Evolutionary conservation across 1,140 invertebrate genomes (phyloP).

Genomic region (Homalodisca vitripennis): DNA sequence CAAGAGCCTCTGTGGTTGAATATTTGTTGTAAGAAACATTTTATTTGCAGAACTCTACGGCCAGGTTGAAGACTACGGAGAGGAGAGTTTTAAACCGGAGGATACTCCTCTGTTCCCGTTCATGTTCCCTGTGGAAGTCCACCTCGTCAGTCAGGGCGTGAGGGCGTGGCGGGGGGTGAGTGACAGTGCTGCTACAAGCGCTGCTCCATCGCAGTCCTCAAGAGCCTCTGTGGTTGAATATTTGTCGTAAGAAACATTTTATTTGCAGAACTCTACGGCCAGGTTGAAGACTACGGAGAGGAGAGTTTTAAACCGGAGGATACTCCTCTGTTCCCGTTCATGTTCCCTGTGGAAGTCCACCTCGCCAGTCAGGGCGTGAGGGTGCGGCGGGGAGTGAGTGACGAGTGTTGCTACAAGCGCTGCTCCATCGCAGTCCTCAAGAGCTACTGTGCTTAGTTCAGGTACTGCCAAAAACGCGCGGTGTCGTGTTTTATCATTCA

Average conservation of each 20-base stretch:
- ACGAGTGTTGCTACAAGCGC: constrained; percentile 1
- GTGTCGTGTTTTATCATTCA: too few relatives aligned
- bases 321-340: background rate
- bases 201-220: background rate
- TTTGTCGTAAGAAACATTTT: too few relatives aligned
- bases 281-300: background rate
- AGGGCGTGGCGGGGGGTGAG: background rate
- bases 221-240: too few relatives aligned
- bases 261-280: too few relatives aligned
- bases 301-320: background rate
- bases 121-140: background rate
- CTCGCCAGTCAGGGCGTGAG: background rate
- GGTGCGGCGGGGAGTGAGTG: constrained; percentile 5
- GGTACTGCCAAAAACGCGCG: too few relatives aligned
- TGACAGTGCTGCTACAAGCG: constrained; percentile 6
- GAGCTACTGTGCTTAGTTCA: too few relatives aligned
- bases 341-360: background rate
- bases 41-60: too few relatives aligned
- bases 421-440: background rate
- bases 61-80: background rate
- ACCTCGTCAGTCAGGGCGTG: background rate
- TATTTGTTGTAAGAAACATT: too few relatives aligned
- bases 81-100: background rate
- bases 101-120: background rate
- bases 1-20: too few relatives aligned